Base-by-base conservation (phyloP, 2,888 invertebrate species). In the Malachius bipustulatus region DNA sequence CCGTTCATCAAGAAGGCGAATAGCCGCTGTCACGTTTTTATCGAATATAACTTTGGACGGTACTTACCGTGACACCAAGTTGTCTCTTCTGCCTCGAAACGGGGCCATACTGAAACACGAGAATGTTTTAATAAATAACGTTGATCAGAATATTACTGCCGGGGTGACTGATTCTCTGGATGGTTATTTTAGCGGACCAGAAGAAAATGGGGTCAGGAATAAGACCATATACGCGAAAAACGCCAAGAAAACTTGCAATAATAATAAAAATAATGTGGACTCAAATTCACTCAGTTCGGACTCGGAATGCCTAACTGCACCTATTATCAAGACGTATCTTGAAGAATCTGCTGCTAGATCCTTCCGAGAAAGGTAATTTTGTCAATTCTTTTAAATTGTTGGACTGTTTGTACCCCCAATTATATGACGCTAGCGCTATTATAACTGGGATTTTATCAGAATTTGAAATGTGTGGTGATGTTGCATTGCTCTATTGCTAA, bases 31-130 rank as follows among this genome's bases (percentile, higher is more conserved):
- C 55, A 84, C 88, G 56, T 96, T 94, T 70, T 71, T 96, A 50
- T 82, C 90, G 35, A 94, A 93, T 66, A 94, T 96, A 59, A 90
- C 93, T 43, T 70, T 94, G 44, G 91, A 93, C 69, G 93, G 93
- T 47, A 38, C 35, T 50, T 80, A 83, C 63, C 75, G 74, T 57
- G 81, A 82, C 59, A 76, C 77, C 40, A 75, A 70, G 61, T 60
- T 76, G 54, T 67, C 65, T 14, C 49, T 64, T 16, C 45, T 67
- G 35, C 59, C 66, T 31, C 56, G 63, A 39, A 63, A 62, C 49
- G 65, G 62, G 40, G 59, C 58, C 16, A 51, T 59, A 31, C 49
- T 41, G 4, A 56, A 55, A 45, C 45, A 46, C 38, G 46, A 47
- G 19, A 42, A 51, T 8, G 41, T 46, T 32, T 32, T 47, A 4